Conservation (phyloP, 2,797 vertebrate species). For the Esox lucius region DNA sequence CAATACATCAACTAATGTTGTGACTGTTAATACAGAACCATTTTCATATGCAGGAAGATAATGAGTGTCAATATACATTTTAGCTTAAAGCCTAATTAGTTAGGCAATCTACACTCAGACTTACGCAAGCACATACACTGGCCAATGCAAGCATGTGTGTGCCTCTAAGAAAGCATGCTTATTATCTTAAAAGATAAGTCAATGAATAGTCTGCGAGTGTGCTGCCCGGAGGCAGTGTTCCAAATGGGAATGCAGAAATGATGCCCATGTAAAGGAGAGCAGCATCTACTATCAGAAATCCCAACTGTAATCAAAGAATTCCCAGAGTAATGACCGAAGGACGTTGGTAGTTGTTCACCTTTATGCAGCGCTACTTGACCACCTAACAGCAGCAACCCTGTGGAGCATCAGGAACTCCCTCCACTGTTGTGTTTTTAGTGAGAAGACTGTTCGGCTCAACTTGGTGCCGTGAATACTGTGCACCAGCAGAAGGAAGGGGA, state of each 20-base stretch:
- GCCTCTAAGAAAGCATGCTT: background rate
- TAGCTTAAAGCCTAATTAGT: slow-evolving; percentile 17
- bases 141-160: background rate
- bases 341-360: slow-evolving; percentile 13
- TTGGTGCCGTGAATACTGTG: background rate
- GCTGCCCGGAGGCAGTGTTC: slow-evolving; percentile 33
- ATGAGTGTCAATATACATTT: slow-evolving; percentile 33
- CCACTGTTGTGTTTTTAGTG: background rate
- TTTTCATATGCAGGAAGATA: slow-evolving; percentile 38
- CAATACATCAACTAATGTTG: background rate
- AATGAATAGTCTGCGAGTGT: slow-evolving; percentile 27
- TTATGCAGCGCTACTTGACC: background rate
- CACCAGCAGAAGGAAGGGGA: background rate
- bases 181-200: background rate
- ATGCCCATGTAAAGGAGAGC: slow-evolving; percentile 8
- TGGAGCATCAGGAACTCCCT: background rate
- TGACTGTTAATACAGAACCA: slow-evolving; percentile 25
- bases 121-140: background rate
- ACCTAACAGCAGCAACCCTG: background rate
- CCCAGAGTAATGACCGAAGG: slow-evolving; percentile 16
- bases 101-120: background rate
- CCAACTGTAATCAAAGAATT: slow-evolving; percentile 24
- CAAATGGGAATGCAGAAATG: slow-evolving; percentile 14
- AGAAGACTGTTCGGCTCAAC: background rate
- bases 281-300: slow-evolving; percentile 26